phyloP scores from a whole-genome alignment of 2,888 invertebrate species.

The Lasius platythorax region DNA sequence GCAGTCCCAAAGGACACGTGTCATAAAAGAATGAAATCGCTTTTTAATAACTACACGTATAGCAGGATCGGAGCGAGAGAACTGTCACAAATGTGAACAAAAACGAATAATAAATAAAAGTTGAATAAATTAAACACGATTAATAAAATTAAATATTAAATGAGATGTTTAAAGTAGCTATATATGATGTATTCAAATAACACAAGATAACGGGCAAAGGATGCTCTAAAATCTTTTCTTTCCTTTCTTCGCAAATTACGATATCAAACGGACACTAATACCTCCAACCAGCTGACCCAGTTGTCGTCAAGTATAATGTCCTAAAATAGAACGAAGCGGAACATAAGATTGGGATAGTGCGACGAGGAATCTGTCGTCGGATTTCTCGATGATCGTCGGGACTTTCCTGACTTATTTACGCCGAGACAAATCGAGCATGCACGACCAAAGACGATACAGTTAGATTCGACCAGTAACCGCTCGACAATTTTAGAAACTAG shows the following conservation, averaged over 20 bases:
- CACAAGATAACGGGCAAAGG: neutral
- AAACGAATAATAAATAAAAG: neutral
- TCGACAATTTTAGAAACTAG: constrained; percentile 12
- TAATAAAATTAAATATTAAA: neutral
- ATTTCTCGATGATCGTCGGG: constrained; percentile 74
- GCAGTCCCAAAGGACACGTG: neutral
- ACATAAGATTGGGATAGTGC: constrained; percentile 59
- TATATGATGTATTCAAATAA: neutral
- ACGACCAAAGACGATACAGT: neutral
- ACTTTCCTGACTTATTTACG: constrained; percentile 75
- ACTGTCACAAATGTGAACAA: neutral
- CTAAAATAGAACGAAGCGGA: constrained; percentile 53
- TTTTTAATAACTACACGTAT: neutral
- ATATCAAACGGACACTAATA: constrained; percentile 15
- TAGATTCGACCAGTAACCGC: neutral
- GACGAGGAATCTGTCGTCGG: constrained; percentile 44
- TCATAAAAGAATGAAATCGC: neutral
- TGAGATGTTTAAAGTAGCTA: neutral
- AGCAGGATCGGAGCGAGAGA: neutral
- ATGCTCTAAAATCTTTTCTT: neutral
- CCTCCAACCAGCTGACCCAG: constrained; percentile 61
- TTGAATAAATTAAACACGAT: neutral
- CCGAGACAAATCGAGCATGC: constrained; percentile 35
- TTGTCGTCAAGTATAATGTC: constrained; percentile 65
- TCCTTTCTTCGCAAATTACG: neutral